These are phyloP conservation scores for Urocyon cinereoargenteus DNA, from an alignment of 2,797 vertebrate genomes.

Conservation along the genomic window DNA sequence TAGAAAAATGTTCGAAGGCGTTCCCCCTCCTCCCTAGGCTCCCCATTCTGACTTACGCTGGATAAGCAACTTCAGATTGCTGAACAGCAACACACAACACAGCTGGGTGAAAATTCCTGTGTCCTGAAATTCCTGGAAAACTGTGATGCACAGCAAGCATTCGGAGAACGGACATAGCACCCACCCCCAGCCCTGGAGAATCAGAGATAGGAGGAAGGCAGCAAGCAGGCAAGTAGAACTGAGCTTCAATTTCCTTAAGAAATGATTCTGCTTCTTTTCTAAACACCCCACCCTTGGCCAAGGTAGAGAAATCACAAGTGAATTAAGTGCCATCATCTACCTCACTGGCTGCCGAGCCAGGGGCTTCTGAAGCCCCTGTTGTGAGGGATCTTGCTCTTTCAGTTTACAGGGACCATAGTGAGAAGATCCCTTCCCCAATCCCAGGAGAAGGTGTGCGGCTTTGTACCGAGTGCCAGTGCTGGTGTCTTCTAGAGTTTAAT, in stretches of 20 bases:
- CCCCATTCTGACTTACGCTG: constrained; percentile 79
- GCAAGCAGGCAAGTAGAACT: background rate
- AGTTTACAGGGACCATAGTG: background rate
- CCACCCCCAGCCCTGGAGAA: background rate
- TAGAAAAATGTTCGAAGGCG: constrained; percentile 68
- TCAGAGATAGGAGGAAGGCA: background rate
- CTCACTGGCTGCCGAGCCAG: background rate
- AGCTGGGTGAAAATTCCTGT: constrained; percentile 81
- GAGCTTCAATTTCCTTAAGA: constrained; percentile 19
- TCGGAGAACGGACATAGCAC: background rate
- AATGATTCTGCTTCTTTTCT: constrained; percentile 8
- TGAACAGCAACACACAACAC: constrained; percentile 81
- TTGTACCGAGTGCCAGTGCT: background rate
- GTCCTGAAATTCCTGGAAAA: constrained; percentile 86
- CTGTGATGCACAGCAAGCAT: constrained; percentile 67
- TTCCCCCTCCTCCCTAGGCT: constrained; percentile 60
- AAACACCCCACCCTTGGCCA: background rate
- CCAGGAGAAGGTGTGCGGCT: background rate
- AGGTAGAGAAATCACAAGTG: background rate
- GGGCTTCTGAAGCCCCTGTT: background rate
- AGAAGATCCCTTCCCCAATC: background rate
- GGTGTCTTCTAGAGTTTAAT: background rate
- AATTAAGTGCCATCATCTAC: constrained; percentile 12
- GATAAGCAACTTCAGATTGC: constrained; percentile 84
- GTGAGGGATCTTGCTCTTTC: background rate